Conservation (phyloP, 2,113 vertebrate genomes). For the Aplodontia rufa region DNA sequence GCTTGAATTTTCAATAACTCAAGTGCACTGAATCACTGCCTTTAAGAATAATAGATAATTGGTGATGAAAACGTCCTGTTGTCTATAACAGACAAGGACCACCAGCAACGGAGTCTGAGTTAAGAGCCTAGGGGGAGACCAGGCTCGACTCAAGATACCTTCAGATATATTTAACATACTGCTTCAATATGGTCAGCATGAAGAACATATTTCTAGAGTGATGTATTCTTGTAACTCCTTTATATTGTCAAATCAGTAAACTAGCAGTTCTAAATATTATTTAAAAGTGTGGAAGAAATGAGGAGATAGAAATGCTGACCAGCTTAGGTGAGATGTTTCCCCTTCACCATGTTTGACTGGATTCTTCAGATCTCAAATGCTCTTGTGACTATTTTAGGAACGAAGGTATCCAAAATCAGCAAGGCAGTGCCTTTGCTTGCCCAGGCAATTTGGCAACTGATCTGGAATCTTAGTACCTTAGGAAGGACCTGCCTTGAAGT, state of each 20-base stretch:
- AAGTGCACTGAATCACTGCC: background rate
- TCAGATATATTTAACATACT: background rate
- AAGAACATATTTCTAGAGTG: background rate
- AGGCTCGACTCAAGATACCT: background rate
- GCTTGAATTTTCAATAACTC: background rate
- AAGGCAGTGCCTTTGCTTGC: background rate
- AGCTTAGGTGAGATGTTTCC: background rate
- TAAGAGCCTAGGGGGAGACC: background rate
- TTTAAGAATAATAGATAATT: background rate
- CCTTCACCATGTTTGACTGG: background rate
- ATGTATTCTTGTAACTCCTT: background rate
- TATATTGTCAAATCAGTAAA: background rate
- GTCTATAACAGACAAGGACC: background rate
- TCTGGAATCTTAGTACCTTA: slow-evolving; percentile 17
- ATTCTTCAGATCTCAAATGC: background rate
- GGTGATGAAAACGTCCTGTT: background rate
- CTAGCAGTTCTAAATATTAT: background rate
- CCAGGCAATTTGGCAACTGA: background rate
- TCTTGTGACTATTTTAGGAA: background rate
- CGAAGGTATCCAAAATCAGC: background rate
- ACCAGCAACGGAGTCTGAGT: background rate
- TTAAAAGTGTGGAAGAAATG: background rate
- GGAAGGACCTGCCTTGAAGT: background rate
- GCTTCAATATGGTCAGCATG: background rate
- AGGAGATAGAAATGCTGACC: background rate